Evolutionary conservation across 2,888 invertebrate genomes (phyloP), one percentile per base, ranked within the genome.

Genomic region (Cosmia trapezina): DNA sequence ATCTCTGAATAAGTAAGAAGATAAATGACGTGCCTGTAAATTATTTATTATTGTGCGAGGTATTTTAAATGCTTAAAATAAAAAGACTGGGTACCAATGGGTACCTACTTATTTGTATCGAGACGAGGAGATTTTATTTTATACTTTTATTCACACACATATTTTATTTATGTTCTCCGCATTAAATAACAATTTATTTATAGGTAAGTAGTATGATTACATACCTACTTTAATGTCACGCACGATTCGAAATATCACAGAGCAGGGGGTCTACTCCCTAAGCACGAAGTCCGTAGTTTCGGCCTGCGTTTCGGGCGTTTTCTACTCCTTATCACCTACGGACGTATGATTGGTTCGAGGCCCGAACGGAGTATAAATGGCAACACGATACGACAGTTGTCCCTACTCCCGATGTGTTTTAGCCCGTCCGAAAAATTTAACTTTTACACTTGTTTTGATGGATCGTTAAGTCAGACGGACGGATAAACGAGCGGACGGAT

Each of bases 211-310:
- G n/a, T 43, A 19, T 37, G 6, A 19, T 22, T 28, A 49, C 5
- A 8, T 33, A 33, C 33, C 33, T 45, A 22, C 28, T 51, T 22
- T 61, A 37, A 75, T n/a, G 45, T 62, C 75, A 75, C 56, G 61
- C 51, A 37, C 22, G 19, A n/a, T 54, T 14, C 41, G 28, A 41
- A n/a, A 54, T 49, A 51, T 22, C 28, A 41, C 56, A 49, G 22
- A 33, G 60, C n/a, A n/a, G n/a, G n/a, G n/a, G n/a, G n/a, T n/a
- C n/a, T n/a, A n/a, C n/a, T n/a, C n/a, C n/a, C n/a, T n/a, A n/a
- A n/a, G n/a, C n/a, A n/a, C n/a, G n/a, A n/a, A n/a, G n/a, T n/a
- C n/a, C n/a, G n/a, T n/a, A n/a, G n/a, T n/a, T n/a, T n/a, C n/a
- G n/a, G n/a, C n/a, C n/a, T n/a, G n/a, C n/a, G n/a, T n/a, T n/a